These are phyloP conservation scores for Gorilla gorilla DNA, from an alignment of 2,113 vertebrate species.

Conservation along the genomic window DNA sequence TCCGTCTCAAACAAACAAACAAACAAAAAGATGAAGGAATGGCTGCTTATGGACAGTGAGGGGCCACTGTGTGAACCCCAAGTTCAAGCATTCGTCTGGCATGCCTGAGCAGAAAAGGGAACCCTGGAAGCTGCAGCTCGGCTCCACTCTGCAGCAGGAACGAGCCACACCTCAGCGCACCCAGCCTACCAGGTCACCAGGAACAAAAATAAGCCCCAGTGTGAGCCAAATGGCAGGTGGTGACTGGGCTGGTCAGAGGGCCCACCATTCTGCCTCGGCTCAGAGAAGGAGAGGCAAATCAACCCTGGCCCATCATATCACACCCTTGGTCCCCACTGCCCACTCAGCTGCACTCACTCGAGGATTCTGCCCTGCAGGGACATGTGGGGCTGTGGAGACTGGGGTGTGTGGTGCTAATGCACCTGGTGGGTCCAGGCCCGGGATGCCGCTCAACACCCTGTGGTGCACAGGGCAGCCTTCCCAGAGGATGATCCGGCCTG, in stretches of 20 bases:
- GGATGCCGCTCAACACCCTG: neutral
- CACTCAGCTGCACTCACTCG: neutral
- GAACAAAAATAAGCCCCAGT: neutral
- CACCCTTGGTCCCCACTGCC: neutral
- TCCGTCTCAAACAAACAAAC: too few species aligned
- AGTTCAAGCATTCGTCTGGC: neutral
- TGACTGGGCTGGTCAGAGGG: too few species aligned
- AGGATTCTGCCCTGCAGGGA: neutral
- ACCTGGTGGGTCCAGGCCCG: neutral
- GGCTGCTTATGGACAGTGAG: neutral
- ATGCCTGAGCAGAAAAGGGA: neutral
- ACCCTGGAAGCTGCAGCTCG: neutral
- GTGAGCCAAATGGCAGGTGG: neutral
- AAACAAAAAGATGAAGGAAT: neutral
- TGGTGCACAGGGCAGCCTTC: rapidly evolving
- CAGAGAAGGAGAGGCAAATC: neutral
- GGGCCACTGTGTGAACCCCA: too few species aligned
- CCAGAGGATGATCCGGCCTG: rapidly evolving
- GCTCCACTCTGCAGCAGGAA: neutral
- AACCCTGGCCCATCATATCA: too few species aligned
- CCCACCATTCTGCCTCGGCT: neutral
- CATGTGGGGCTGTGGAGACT: rapidly evolving
- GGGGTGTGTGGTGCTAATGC: neutral
- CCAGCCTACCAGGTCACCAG: neutral
- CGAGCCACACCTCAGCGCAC: neutral